phyloP scores from a whole-genome alignment of 1,140 invertebrate genomes.

The Philaenus spumarius region DNA sequence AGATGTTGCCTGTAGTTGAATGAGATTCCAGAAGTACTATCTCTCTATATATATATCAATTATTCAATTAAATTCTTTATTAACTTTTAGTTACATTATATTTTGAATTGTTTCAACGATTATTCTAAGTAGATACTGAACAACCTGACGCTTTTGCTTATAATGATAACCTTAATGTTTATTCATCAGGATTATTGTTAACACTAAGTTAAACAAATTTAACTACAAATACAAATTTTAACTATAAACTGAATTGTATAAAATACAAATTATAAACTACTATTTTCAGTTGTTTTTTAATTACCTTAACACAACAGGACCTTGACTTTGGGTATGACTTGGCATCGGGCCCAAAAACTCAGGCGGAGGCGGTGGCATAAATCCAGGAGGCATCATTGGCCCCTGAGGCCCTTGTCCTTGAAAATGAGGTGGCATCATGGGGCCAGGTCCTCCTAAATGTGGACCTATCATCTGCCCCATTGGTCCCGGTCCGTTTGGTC shows the following conservation, averaged over 20 bases:
- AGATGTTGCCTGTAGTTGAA: too few relatives aligned
- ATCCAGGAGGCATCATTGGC: constrained; percentile 9
- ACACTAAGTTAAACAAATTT: too few relatives aligned
- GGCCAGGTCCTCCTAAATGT: constrained; percentile 1
- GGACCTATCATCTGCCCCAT: background rate
- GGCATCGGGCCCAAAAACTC: constrained; percentile 4
- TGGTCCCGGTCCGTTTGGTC: constrained; percentile 4
- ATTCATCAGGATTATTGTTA: too few relatives aligned
- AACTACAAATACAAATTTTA: too few relatives aligned
- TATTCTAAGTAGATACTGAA: too few relatives aligned
- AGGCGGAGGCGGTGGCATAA: constrained; percentile 12
- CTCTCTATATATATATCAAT: too few relatives aligned
- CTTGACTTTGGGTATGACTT: background rate
- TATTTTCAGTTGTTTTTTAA: background rate
- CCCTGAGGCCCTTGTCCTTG: constrained; percentile 4
- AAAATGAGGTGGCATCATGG: constrained; percentile 3
- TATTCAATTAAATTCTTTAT: too few relatives aligned
- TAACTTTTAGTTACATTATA: too few relatives aligned
- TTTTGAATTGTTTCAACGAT: too few relatives aligned
- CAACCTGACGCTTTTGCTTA: too few relatives aligned
- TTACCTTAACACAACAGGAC: constrained; percentile 26
- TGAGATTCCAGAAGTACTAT: too few relatives aligned
- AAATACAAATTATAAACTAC: constrained; percentile 1
- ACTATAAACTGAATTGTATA: background rate
- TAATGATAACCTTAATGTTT: too few relatives aligned